A percentile compares a stretch with the other conserved stretches of the same genome.
These are phyloP conservation scores for Siphamia tubifer DNA, from an alignment of 2,113 vertebrate species.

Conservation along the genomic window DNA sequence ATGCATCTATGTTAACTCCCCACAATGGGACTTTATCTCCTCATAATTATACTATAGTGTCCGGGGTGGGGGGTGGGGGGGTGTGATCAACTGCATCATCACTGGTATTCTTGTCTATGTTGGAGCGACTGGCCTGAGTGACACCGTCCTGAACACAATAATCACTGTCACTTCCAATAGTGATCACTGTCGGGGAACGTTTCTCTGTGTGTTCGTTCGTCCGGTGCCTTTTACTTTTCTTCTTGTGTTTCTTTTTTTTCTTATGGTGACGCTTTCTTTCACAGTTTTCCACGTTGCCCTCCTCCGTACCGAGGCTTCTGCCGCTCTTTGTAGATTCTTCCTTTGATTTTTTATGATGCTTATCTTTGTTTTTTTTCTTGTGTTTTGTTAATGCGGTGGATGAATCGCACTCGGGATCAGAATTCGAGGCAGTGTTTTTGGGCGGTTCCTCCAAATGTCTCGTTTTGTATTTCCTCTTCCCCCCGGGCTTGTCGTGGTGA, in stretches of 20 bases:
- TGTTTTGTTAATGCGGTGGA: slow-evolving; percentile 56
- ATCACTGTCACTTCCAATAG: slow-evolving; percentile 88
- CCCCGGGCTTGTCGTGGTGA: slow-evolving; percentile 85
- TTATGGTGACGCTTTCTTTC: slow-evolving; percentile 84
- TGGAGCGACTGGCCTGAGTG: not conserved
- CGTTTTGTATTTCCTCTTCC: slow-evolving; percentile 93
- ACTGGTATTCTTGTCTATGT: slow-evolving; percentile 1
- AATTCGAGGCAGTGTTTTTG: slow-evolving; percentile 18
- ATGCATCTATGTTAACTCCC: not conserved
- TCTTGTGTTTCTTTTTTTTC: slow-evolving; percentile 92
- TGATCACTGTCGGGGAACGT: slow-evolving; percentile 83
- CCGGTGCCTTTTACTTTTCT: slow-evolving; percentile 83
- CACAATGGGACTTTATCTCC: not conserved
- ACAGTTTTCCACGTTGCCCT: slow-evolving; percentile 81
- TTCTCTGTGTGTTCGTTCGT: slow-evolving; percentile 36
- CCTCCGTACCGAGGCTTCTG: slow-evolving; percentile 86
- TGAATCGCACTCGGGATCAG: not conserved
- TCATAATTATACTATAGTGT: not conserved
- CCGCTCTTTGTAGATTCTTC: slow-evolving; percentile 78
- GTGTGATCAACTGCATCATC: slow-evolving; percentile 1
- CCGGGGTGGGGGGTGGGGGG: not conserved
- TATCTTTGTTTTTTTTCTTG: slow-evolving; percentile 73
- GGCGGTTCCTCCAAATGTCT: slow-evolving; percentile 84
- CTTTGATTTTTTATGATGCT: slow-evolving; percentile 76
- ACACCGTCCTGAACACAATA: not conserved